These are phyloP conservation scores for Aurelia sp. DNA, from an alignment of 30 jellyfish, hydroid and myxozoan genomes.

Conservation along the genomic window DNA sequence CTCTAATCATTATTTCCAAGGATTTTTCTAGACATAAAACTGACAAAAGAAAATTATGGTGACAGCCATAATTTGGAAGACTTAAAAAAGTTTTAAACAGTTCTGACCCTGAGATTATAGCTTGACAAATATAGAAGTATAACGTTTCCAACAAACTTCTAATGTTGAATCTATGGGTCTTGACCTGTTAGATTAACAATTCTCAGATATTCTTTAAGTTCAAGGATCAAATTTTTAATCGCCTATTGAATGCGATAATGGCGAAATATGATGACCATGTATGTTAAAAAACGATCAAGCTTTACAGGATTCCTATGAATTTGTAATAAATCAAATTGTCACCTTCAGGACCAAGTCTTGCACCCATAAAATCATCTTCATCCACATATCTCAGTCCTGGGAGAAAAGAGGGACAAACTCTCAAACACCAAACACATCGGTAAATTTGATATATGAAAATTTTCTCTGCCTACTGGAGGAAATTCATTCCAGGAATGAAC, in stretches of 20 bases:
- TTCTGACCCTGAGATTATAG: no score
- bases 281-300: conserved; percentile 12
- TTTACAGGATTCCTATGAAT: background rate
- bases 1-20: no score
- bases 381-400: conserved; percentile 57
- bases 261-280: conserved; percentile 45
- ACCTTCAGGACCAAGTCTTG: conserved; percentile 74
- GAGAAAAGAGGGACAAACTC: background rate
- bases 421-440: no score
- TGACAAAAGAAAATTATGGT: no score
- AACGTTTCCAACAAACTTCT: background rate
- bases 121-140: no score
- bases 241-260: conserved; percentile 42
- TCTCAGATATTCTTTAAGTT: conserved; percentile 29
- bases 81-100: no score
- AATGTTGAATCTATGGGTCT: conserved; percentile 47
- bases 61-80: no score
- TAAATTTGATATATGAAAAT: no score
- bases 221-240: conserved; percentile 36
- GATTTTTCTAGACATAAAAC: no score
- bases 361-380: conserved; percentile 41
- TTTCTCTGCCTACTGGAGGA: no score
- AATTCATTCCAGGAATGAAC: no score
- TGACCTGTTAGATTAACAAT: conserved; percentile 46
- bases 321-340: background rate